Percentiles rank a stretch among this genome's conserved stretches.
phyloP scores from a whole-genome alignment of 2,888 invertebrate species.

The Cataglyphis albicans region DNA sequence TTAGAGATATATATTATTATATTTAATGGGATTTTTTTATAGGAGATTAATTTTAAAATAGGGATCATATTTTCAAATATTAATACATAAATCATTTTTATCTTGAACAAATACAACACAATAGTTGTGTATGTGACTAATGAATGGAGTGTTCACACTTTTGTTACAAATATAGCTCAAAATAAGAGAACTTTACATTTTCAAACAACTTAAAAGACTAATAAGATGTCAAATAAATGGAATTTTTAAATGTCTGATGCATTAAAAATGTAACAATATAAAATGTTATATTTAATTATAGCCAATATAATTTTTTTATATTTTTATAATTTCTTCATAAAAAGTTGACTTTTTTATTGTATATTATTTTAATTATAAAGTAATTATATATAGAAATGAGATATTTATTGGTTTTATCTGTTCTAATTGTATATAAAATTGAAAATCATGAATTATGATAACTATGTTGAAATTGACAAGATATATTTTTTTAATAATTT shows the following conservation, averaged over 20 bases:
- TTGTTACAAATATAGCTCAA: slow-evolving; percentile 5
- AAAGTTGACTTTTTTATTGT: slow-evolving; percentile 18
- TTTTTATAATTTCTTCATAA: background rate
- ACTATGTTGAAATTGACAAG: background rate
- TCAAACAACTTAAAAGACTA: background rate
- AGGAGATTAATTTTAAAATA: slow-evolving; percentile 8
- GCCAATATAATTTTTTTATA: slow-evolving; percentile 21
- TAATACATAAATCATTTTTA: slow-evolving; percentile 41
- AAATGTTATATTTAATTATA: background rate
- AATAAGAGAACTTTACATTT: background rate
- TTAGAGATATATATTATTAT: slow-evolving; percentile 44
- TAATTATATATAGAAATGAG: background rate
- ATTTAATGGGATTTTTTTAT: slow-evolving; percentile 37
- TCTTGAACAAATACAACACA: background rate
- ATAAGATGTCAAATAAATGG: background rate
- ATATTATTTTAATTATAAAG: background rate
- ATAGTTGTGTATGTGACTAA: slow-evolving; percentile 6
- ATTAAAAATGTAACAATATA: slow-evolving; percentile 5
- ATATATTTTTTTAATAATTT: background rate
- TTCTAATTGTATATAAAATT: slow-evolving; percentile 11
- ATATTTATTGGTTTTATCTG: background rate
- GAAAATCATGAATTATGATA: slow-evolving; percentile 2
- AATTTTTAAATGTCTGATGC: background rate
- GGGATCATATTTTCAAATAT: slow-evolving; percentile 7
- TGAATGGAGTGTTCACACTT: background rate